Percentiles rank a stretch among this genome's conserved stretches.
phyloP scores from a whole-genome alignment of 2,888 invertebrate genomes.

The Scrobipalpa atriplicella region DNA sequence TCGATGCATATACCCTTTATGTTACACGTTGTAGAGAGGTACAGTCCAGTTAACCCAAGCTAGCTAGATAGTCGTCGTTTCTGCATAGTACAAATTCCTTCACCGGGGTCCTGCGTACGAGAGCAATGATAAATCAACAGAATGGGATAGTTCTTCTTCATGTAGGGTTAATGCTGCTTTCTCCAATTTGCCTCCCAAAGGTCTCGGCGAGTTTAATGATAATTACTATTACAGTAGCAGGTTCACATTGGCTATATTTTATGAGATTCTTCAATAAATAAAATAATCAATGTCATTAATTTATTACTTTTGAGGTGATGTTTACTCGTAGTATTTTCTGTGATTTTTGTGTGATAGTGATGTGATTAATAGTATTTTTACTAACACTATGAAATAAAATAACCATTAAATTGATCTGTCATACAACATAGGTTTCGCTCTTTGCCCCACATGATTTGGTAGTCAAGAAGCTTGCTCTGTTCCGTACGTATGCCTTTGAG shows the following conservation, averaged over 20 bases:
- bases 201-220: constrained; percentile 27
- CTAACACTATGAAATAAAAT: too few relatives aligned
- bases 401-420: too few relatives aligned
- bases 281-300: background rate
- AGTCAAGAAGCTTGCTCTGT: too few relatives aligned
- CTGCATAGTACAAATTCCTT: background rate
- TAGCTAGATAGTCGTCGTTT: background rate
- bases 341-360: background rate
- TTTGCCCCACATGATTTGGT: too few relatives aligned
- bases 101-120: background rate
- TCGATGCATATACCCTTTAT: too few relatives aligned
- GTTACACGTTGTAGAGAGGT: too few relatives aligned
- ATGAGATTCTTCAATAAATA: background rate
- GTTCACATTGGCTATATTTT: constrained; percentile 4
- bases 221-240: constrained; percentile 27
- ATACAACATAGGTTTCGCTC: too few relatives aligned
- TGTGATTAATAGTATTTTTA: background rate
- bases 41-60: too few relatives aligned
- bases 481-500: too few relatives aligned
- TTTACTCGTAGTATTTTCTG: background rate
- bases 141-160: constrained; percentile 27
- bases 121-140: constrained; percentile 20
- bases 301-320: background rate
- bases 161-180: constrained; percentile 22
- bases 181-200: constrained; percentile 23